Evolutionary conservation across 1,140 invertebrate species (phyloP).

Genomic region (Drosophila punjabiensis): DNA sequence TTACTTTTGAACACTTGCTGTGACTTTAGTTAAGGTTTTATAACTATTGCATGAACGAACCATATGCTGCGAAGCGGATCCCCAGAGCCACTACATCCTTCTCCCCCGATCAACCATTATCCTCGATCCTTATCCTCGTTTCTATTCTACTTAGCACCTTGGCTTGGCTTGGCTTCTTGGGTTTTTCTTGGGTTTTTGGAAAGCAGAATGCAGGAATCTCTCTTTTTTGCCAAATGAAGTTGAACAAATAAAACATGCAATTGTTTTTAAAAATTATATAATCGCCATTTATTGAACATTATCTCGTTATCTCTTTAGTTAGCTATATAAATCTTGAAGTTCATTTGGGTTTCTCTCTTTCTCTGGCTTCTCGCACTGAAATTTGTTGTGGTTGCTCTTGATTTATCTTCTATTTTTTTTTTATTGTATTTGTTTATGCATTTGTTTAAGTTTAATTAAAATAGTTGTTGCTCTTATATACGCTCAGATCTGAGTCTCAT

Average conservation of each 20-base stretch:
- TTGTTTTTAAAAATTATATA: slow-evolving; percentile 59
- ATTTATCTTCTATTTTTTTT: slow-evolving; percentile 32
- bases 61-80: slow-evolving; percentile 22
- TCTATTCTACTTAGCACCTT: slow-evolving; percentile 68
- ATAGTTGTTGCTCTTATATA: slow-evolving; percentile 71
- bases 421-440: slow-evolving; percentile 75
- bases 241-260: slow-evolving; percentile 39
- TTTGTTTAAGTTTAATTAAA: slow-evolving; percentile 72
- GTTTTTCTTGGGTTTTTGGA: slow-evolving; percentile 7
- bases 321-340: slow-evolving; percentile 40
- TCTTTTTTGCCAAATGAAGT: slow-evolving; percentile 9
- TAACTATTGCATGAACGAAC: slow-evolving; percentile 52
- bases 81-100: slow-evolving; percentile 21
- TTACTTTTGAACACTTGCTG: slow-evolving; percentile 76
- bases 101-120: slow-evolving; percentile 12
- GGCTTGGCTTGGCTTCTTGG: slow-evolving; percentile 43
- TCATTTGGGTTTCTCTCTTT: slow-evolving; percentile 27
- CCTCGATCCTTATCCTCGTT: slow-evolving; percentile 2
- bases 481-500: slow-evolving; percentile 46
- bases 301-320: slow-evolving; percentile 28
- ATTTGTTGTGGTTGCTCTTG: slow-evolving; percentile 32
- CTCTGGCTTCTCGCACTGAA: slow-evolving; percentile 4
- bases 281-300: slow-evolving; percentile 63
- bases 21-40: slow-evolving; percentile 68
- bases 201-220: not conserved